Evolutionary conservation across 35 echinoderm and acorn worm genomes (phyloP), one percentile per base, ranked within the genome.

Genomic region (Patiria miniata): DNA sequence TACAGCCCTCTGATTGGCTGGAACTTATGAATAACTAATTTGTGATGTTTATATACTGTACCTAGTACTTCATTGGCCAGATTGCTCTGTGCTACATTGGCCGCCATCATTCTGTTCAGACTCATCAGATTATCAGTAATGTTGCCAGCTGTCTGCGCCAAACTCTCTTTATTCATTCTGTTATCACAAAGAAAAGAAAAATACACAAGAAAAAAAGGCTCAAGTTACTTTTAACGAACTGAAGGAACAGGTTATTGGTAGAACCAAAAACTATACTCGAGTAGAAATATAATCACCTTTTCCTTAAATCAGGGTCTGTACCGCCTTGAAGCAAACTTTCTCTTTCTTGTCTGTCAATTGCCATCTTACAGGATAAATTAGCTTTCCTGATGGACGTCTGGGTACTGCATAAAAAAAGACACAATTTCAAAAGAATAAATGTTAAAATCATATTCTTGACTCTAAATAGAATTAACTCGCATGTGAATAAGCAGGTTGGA

Each of bases 101-200:
- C 86, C 51, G 89, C 89, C 96, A 98, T 98, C 86, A 98, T 87
- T 68, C 89, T 86, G 68, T 94, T 98, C 42, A 98, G 53, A 57
- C 85, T 89, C 51, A 91, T 83, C 59, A 98, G 51, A 68, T 91
- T 98, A 55, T 98, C 96, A 77, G 96, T 98, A 54, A 98, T 98
- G 80, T 85, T 94, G 22, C 88, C 83, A 6, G 96, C 96, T 86
- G 96, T 98, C 77, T 98, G 94, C n/a, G 96, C 96, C 18, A 94
- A 86, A 83, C 81, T 91, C 90, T 98, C 96, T 56, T 90, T 94
- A 78, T 98, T 98, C 83, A 85, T 86, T 61, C 96, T 98, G 61
- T 32, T 9, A 81, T 39, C 59, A 28, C 38, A 89, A 30, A 19
- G 83, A 91, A 65, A 51, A 54, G 78, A 81, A 39, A 83, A 12